phyloP scores from a whole-genome alignment of 2,113 vertebrate genomes.

The Phrynosoma platyrhinos region DNA sequence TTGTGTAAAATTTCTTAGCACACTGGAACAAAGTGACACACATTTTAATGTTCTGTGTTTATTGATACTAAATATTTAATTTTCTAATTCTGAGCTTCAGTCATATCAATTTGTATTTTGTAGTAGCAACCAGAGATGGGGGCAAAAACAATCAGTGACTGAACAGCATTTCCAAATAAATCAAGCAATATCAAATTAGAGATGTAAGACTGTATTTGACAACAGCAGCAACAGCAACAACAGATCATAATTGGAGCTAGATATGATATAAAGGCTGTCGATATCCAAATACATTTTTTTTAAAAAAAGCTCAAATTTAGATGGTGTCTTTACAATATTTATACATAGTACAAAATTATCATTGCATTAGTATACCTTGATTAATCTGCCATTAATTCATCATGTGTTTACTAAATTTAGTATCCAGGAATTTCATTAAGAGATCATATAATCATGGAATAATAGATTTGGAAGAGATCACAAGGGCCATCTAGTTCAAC shows the following conservation, averaged over 20 bases:
- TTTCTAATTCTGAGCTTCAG: conserved; percentile 36
- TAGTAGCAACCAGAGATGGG: conserved; percentile 12
- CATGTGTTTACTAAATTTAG: neutral
- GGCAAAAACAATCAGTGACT: conserved; percentile 38
- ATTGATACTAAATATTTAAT: conserved; percentile 19
- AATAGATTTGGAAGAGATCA: no score
- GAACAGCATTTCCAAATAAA: neutral
- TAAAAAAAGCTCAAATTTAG: neutral
- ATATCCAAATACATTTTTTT: neutral
- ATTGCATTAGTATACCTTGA: neutral
- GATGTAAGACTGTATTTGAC: neutral
- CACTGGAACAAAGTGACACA: neutral
- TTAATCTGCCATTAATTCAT: neutral
- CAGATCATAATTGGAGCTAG: rapidly evolving
- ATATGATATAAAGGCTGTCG: neutral
- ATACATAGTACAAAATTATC: neutral
- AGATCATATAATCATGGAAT: no score
- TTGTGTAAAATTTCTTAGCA: neutral
- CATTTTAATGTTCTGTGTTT: neutral
- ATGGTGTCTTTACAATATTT: neutral
- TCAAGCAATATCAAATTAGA: conserved; percentile 12
- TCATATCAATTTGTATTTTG: conserved; percentile 19
- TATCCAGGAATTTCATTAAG: neutral
- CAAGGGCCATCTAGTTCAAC: no score
- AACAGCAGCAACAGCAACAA: conserved; percentile 1